A percentile compares a stretch with the other conserved stretches of the same genome.
phyloP scores from a whole-genome alignment of 1,140 invertebrate genomes.

The Conus ventricosus region DNA sequence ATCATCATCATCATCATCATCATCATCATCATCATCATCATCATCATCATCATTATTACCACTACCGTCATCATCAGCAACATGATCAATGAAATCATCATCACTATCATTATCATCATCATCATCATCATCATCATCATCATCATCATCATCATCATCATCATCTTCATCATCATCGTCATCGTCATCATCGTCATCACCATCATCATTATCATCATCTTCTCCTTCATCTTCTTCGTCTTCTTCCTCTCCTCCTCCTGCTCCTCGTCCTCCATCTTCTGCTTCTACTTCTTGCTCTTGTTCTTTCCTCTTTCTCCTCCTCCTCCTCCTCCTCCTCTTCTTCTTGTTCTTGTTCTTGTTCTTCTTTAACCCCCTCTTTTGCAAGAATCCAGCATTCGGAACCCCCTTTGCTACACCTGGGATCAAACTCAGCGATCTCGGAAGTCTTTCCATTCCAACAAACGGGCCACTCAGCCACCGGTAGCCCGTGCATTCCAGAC shows the following conservation, averaged over 20 bases:
- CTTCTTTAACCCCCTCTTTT: no score
- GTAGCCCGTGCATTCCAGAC: no score
- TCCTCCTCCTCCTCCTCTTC: background rate
- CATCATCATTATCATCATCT: constrained; percentile 36
- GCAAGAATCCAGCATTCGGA: no score
- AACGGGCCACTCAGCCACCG: no score
- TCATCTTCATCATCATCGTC: constrained; percentile 36
- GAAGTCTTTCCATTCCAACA: no score
- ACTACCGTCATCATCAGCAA: background rate
- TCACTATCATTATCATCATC: background rate
- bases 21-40: constrained; percentile 39
- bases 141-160: constrained; percentile 39
- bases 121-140: constrained; percentile 31
- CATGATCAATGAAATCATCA: no score
- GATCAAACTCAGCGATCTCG: no score
- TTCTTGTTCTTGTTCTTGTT: no score
- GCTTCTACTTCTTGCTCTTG: background rate
- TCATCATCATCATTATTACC: constrained; percentile 32
- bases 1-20: constrained; percentile 36
- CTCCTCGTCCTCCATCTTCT: background rate
- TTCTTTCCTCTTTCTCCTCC: background rate
- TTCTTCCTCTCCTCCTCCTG: no score
- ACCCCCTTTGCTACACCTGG: no score
- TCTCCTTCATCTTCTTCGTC: background rate
- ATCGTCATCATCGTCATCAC: constrained; percentile 38